Evolutionary conservation across 1,140 invertebrate species (phyloP), one percentile per base, ranked within the genome.

Genomic region (Drosophila tani): DNA sequence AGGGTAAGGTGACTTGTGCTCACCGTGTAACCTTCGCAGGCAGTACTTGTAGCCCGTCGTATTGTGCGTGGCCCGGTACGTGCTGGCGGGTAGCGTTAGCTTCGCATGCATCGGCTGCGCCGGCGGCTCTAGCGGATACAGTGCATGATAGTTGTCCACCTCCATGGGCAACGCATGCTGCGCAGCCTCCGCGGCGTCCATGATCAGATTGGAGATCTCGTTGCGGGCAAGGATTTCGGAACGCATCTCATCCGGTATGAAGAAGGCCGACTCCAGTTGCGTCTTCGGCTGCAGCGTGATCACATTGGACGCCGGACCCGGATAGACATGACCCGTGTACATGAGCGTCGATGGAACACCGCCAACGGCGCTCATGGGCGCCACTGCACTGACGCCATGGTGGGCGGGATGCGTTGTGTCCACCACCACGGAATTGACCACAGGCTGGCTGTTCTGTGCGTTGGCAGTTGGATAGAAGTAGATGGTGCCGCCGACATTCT

Each of bases 401-500:
- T 84, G 91, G 1, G 84, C 75, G 47, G 84, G 83, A 75, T 88
- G 84, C n/a, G 85, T 67, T 19, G 68, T 51, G 67, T 90, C 85
- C 38, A 90, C 85, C 45, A 85, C 85, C 24, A 84, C 82, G 27
- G 90, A 81, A 57, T 91, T 92, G 35, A 87, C 91, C 19, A 92
- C 91, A n/a, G 87, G 67, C 75, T 76, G 90, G 60, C 51, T 82
- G 47, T 75, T 76, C 60, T 93, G 87, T 76, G 92, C 93, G 66
- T 93, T 94, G 68, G 93, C 88, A 91, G 94, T 94, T n/a, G 94
- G 94, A 90, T 98, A 99, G 93, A 98, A 99, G 93, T 99, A 99
- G 7, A 97, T 98, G 19, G 98, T 98, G 21, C 98, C 98, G 50
- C 97, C 97, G 69, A 98, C 97, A 94, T 98, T 98, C 93, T 98